Evolutionary conservation across 2,113 vertebrate genomes (phyloP).

Genomic region (Arvicanthis niloticus): DNA sequence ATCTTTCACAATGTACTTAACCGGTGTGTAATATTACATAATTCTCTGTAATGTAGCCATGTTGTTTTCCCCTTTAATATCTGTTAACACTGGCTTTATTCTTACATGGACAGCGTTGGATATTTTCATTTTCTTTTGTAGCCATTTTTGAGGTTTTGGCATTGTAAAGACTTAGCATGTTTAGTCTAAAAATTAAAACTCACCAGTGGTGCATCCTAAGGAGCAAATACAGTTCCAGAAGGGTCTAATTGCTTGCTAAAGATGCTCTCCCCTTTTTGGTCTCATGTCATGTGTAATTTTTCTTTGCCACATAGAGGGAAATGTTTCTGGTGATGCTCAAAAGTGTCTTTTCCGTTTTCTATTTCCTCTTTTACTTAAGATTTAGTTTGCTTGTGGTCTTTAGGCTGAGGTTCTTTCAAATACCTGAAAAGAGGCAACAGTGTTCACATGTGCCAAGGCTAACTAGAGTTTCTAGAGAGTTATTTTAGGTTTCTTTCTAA

Average conservation of each 20-base stretch:
- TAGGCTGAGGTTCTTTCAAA: not conserved
- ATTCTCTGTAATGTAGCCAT: not conserved
- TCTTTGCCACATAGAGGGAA: not conserved
- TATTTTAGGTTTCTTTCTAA: not conserved
- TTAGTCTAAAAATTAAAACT: conserved; percentile 41
- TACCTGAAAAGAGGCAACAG: not conserved
- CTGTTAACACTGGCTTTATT: not conserved
- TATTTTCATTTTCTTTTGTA: conserved; percentile 41
- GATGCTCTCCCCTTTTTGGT: not conserved
- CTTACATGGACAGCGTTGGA: not conserved
- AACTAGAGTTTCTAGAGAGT: not conserved
- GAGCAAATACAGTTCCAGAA: not conserved
- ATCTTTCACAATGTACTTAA: not conserved
- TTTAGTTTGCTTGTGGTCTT: not conserved
- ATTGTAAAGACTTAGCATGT: conserved; percentile 33
- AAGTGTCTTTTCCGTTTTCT: not conserved
- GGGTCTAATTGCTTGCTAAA: not conserved
- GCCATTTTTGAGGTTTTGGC: not conserved
- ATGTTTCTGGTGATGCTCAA: not conserved
- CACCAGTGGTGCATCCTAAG: not conserved
- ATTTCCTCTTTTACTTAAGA: not conserved
- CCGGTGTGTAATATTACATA: not conserved
- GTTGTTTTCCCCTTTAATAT: not conserved
- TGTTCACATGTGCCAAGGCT: not conserved
- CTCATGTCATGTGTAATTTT: conserved; percentile 22